Evolutionary conservation across 2,888 invertebrate genomes (phyloP).

Genomic region (Amblyjoppa proteus): DNA sequence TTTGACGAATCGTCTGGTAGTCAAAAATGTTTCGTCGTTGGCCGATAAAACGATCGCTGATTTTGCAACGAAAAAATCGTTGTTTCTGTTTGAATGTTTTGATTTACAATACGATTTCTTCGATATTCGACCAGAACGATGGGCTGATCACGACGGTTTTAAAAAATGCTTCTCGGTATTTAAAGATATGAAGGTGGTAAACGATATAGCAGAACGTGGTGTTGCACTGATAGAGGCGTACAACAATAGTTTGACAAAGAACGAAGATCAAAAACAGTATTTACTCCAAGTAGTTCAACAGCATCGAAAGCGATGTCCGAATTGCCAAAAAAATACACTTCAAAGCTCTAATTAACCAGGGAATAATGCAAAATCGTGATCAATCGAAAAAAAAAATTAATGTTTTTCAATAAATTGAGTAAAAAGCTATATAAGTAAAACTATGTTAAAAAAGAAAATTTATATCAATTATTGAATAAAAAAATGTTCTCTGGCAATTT

Average conservation of each 20-base stretch:
- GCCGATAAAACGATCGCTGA: constrained; percentile 4
- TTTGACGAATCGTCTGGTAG: background rate
- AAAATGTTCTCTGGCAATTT: too few relatives aligned
- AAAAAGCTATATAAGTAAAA: too few relatives aligned
- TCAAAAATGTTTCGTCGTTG: background rate
- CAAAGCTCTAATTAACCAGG: background rate
- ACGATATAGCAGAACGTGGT: constrained; percentile 15
- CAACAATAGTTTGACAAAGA: constrained; percentile 9
- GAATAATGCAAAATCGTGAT: constrained; percentile 1
- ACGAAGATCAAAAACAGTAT: too few relatives aligned
- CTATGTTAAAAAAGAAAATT: too few relatives aligned
- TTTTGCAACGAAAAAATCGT: constrained; percentile 24
- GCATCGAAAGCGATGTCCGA: constrained; percentile 13
- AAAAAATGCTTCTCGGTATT: constrained; percentile 14
- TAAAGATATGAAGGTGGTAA: constrained; percentile 21
- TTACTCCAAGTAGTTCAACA: constrained; percentile 14
- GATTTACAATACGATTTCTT: constrained; percentile 18
- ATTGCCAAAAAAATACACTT: constrained; percentile 4
- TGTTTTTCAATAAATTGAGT: too few relatives aligned
- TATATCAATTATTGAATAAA: too few relatives aligned
- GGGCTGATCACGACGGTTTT: background rate
- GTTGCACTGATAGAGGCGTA: constrained; percentile 26
- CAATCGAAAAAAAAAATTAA: background rate
- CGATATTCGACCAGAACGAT: background rate
- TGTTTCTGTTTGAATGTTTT: constrained; percentile 1